A percentile compares a stretch with the other conserved stretches of the same genome.
Conservation (phyloP, 2,113 vertebrate genomes). For the Physeter macrocephalus region DNA sequence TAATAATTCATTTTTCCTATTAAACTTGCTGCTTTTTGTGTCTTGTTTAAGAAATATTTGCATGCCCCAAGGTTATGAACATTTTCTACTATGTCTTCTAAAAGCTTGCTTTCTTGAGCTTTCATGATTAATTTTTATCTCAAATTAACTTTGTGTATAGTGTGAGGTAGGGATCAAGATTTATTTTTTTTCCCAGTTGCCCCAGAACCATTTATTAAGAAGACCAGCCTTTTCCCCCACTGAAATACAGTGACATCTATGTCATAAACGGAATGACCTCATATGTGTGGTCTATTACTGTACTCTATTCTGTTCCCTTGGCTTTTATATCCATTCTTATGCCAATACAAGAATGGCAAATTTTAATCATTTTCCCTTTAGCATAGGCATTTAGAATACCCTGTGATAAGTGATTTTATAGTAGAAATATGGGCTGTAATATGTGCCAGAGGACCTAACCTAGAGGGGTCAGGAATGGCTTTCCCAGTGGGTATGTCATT, state of each 20-base stretch:
- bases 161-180: background rate
- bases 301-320: background rate
- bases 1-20: background rate
- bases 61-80: background rate
- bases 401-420: background rate
- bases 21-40: background rate
- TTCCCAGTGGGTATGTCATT: background rate
- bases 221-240: background rate
- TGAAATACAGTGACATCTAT: background rate
- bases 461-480: background rate
- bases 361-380: background rate
- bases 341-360: background rate
- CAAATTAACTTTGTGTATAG: background rate
- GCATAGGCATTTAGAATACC: background rate
- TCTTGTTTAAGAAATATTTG: constrained; percentile 10
- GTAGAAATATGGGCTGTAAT: background rate
- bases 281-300: background rate
- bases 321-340: background rate
- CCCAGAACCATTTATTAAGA: background rate
- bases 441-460: background rate
- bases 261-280: background rate
- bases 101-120: background rate
- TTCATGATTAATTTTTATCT: background rate
- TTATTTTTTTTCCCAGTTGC: background rate
- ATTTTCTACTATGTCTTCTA: background rate